A percentile compares a stretch with the other conserved stretches of the same genome.
These are phyloP conservation scores for Zaprionus kolodkinae DNA, from an alignment of 1,140 invertebrate genomes.

Conservation along the genomic window DNA sequence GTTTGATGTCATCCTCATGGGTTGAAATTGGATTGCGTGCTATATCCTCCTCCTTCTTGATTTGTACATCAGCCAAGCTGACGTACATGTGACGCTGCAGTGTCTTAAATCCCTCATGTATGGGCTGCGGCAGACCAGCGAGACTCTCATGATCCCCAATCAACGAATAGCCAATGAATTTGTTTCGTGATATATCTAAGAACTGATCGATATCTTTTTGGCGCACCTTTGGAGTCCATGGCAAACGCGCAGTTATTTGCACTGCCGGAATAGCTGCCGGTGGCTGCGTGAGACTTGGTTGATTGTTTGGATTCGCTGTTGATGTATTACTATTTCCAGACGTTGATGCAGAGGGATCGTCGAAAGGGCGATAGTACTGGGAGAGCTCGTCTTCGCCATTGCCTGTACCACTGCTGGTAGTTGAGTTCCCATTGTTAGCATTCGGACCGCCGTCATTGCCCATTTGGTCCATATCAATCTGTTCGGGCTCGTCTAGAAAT, in stretches of 20 bases:
- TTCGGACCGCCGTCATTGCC: slow-evolving; percentile 70
- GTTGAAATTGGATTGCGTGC: slow-evolving; percentile 91
- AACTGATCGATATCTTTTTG: slow-evolving; percentile 96
- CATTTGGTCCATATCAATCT: slow-evolving; percentile 88
- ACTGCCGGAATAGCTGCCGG: slow-evolving; percentile 62
- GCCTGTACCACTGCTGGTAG: slow-evolving; percentile 52
- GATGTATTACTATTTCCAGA: slow-evolving; percentile 51
- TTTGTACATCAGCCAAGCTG: slow-evolving; percentile 92
- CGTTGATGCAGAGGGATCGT: slow-evolving; percentile 82
- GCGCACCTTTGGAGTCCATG: slow-evolving; percentile 98
- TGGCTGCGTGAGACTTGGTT: slow-evolving; percentile 59
- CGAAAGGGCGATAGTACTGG: slow-evolving; percentile 85
- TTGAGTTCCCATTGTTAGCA: slow-evolving; percentile 57
- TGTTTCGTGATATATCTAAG: slow-evolving; percentile 94
- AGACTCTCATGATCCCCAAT: slow-evolving; percentile 93
- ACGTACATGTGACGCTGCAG: slow-evolving; percentile 94
- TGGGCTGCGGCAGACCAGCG: slow-evolving; percentile 96
- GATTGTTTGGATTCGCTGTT: slow-evolving; percentile 81
- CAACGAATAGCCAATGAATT: slow-evolving; percentile 97
- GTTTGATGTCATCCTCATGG: slow-evolving; percentile 89
- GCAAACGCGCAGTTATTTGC: slow-evolving; percentile 86
- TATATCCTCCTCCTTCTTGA: slow-evolving; percentile 93
- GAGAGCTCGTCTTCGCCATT: slow-evolving; percentile 85
- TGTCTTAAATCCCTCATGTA: slow-evolving; percentile 96
- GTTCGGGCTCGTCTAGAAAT: slow-evolving; percentile 93